Conservation (phyloP, 2,888 invertebrate genomes). For the Dryocosmus kuriphilus region DNA sequence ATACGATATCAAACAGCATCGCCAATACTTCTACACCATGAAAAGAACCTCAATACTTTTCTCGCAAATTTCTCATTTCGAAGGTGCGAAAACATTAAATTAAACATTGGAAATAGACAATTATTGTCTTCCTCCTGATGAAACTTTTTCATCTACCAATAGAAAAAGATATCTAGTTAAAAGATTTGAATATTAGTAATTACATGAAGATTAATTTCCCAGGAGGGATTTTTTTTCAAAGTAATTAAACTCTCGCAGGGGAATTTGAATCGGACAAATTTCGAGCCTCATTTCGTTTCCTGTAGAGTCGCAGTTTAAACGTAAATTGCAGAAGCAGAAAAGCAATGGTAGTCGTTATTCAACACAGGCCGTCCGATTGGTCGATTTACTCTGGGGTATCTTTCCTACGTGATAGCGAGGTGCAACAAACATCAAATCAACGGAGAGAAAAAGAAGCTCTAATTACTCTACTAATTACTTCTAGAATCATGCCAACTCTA, state of each 20-base stretch:
- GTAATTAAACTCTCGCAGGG: slow-evolving; percentile 27
- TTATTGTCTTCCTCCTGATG: background rate
- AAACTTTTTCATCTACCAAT: background rate
- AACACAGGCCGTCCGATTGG: slow-evolving; percentile 32
- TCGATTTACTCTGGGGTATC: background rate
- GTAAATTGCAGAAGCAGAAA: slow-evolving; percentile 40
- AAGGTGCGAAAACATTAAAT: background rate
- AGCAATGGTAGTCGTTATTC: slow-evolving; percentile 44
- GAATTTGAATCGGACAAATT: background rate
- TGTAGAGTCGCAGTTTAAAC: slow-evolving; percentile 41
- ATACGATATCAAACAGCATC: slow-evolving; percentile 48
- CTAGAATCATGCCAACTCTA: background rate
- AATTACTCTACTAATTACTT: slow-evolving; percentile 1
- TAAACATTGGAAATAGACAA: background rate
- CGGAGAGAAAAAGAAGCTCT: background rate
- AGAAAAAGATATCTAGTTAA: no score
- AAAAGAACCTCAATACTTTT: background rate
- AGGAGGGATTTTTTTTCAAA: background rate
- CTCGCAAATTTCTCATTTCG: background rate
- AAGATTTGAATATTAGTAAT: background rate
- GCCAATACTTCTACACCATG: slow-evolving; percentile 5
- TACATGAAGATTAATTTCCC: background rate
- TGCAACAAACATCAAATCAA: slow-evolving; percentile 4
- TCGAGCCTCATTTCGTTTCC: slow-evolving; percentile 36
- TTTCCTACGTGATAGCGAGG: background rate